phyloP scores from a whole-genome alignment of 2,888 invertebrate species.

The Phymatocera aterrima region DNA sequence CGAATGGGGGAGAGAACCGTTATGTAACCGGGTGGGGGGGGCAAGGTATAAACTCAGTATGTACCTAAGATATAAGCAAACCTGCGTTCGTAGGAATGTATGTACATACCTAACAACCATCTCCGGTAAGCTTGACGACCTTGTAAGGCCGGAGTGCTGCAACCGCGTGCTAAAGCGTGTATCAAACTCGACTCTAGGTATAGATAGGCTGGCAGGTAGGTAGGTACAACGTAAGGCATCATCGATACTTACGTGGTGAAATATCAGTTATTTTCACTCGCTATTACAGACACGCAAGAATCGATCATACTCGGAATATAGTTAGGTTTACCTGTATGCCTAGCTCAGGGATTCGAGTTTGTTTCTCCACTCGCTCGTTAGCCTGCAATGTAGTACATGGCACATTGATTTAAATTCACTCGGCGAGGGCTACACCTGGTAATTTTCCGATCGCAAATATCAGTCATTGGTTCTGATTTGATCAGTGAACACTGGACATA shows the following conservation, averaged over 20 bases:
- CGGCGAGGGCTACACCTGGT: background rate
- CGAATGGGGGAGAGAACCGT: conserved; percentile 24
- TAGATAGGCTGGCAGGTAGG: too few species aligned
- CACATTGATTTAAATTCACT: background rate
- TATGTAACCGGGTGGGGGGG: background rate
- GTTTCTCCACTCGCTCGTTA: background rate
- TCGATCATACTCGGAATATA: background rate
- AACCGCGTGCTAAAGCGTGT: background rate
- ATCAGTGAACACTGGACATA: too few species aligned
- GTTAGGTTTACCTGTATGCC: background rate
- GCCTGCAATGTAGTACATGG: background rate
- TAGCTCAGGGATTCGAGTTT: background rate
- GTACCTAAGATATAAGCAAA: background rate
- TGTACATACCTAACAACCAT: background rate
- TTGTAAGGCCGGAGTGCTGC: conserved; percentile 32
- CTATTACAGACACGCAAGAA: conserved; percentile 29
- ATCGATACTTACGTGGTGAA: conserved; percentile 24
- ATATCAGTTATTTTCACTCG: conserved; percentile 33
- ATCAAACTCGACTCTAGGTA: conserved; percentile 2
- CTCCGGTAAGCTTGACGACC: conserved; percentile 41
- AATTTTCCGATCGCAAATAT: background rate
- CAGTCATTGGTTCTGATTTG: background rate
- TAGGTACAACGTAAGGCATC: too few species aligned
- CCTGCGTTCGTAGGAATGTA: background rate
- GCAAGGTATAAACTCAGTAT: background rate